These are phyloP conservation scores for Phyllotis vaccarum DNA, from an alignment of 2,797 vertebrate genomes.

Conservation along the genomic window DNA sequence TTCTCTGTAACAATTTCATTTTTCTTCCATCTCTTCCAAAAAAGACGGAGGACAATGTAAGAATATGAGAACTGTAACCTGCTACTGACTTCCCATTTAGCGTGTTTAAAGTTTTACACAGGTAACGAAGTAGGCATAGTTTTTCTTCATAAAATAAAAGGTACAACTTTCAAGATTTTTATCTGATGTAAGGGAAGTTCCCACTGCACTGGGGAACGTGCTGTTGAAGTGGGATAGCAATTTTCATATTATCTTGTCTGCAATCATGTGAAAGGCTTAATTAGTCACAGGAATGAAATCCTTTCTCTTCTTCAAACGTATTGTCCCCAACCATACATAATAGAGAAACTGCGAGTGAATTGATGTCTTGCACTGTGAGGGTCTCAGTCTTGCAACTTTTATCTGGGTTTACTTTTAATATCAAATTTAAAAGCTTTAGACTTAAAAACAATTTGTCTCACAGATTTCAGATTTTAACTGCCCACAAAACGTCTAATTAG, in stretches of 20 bases:
- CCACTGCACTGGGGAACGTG: conserved; percentile 15
- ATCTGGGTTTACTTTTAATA: neutral
- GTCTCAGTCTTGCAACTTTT: conserved; percentile 9
- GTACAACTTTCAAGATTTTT: conserved; percentile 34
- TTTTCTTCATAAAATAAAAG: conserved; percentile 52
- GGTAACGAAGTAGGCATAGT: conserved; percentile 6
- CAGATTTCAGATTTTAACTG: neutral
- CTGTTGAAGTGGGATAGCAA: conserved; percentile 22
- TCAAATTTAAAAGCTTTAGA: conserved; percentile 16
- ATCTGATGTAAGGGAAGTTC: conserved; percentile 16
- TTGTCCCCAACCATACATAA: conserved; percentile 30
- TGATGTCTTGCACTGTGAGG: conserved; percentile 1
- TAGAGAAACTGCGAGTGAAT: conserved; percentile 32
- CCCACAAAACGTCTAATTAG: neutral
- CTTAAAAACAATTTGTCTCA: neutral
- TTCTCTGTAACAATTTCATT: neutral
- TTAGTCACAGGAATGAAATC: conserved; percentile 43
- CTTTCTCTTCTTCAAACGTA: conserved; percentile 47
- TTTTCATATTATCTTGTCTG: conserved; percentile 48
- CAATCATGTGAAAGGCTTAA: conserved; percentile 57
- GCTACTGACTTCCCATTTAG: neutral
- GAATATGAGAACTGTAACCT: neutral
- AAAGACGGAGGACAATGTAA: neutral
- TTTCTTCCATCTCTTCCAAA: neutral
- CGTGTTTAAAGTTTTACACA: conserved; percentile 27